Conservation (phyloP, 2,113 vertebrate genomes). For the Pachypanchax playfairii region DNA sequence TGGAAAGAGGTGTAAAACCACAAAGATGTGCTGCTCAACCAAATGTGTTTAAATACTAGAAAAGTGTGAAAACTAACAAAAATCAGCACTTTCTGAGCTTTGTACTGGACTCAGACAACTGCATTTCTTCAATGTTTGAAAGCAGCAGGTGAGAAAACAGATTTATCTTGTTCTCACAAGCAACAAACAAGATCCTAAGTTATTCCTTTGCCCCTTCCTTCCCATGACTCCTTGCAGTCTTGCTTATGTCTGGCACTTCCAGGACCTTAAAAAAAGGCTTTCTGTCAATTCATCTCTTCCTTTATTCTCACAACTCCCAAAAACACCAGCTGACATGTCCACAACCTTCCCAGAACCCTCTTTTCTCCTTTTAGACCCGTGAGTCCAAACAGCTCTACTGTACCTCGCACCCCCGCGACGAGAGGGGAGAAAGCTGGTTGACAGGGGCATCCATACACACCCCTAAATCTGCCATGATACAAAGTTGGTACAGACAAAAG, state of each 20-base stretch:
- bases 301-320: slow-evolving; percentile 56
- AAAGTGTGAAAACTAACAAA: neutral
- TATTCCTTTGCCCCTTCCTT: slow-evolving; percentile 9
- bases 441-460: slow-evolving; percentile 52
- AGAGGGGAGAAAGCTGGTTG: slow-evolving; percentile 50
- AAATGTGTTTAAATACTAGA: no score
- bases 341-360: slow-evolving; percentile 32
- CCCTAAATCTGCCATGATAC: slow-evolving; percentile 65
- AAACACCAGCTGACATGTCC: slow-evolving; percentile 46
- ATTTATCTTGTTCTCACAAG: slow-evolving; percentile 2
- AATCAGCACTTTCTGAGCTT: slow-evolving; percentile 67
- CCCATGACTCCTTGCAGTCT: slow-evolving; percentile 32
- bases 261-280: slow-evolving; percentile 31
- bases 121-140: slow-evolving; percentile 56
- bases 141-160: slow-evolving; percentile 53
- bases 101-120: slow-evolving; percentile 70
- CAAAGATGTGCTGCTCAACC: slow-evolving; percentile 14
- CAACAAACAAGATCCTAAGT: no score
- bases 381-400: slow-evolving; percentile 10
- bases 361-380: slow-evolving; percentile 31
- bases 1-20: slow-evolving; percentile 23
- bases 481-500: slow-evolving; percentile 57
- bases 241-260: slow-evolving; percentile 27
- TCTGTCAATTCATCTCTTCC: slow-evolving; percentile 49
- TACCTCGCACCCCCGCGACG: slow-evolving; percentile 14